phyloP scores from a whole-genome alignment of 2,113 vertebrate genomes.

The Muntiacus muntjak region DNA sequence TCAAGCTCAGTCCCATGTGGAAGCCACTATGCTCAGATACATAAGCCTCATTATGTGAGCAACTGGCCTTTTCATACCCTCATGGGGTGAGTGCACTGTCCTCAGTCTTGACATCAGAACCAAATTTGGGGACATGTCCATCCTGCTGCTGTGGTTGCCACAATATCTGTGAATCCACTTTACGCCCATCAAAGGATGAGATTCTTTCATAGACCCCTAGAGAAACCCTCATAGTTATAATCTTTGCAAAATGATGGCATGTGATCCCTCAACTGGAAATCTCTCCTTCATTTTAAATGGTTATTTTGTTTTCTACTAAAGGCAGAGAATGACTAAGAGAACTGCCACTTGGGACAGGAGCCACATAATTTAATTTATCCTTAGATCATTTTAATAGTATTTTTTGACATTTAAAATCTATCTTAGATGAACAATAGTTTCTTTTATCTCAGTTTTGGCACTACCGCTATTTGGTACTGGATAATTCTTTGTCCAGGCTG shows the following conservation, averaged over 20 bases:
- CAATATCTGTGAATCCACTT: no score
- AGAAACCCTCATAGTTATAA: not conserved
- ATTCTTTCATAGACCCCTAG: not conserved
- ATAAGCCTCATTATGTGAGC: not conserved
- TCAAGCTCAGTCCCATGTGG: accelerated
- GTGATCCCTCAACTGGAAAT: not conserved
- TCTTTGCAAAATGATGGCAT: not conserved
- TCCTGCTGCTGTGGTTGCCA: no score
- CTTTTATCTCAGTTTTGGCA: not conserved
- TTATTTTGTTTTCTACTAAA: not conserved
- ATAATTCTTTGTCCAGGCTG: not conserved
- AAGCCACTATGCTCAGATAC: accelerated
- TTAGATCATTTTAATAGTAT: not conserved
- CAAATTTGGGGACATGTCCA: not conserved
- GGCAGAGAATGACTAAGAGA: not conserved
- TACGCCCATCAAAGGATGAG: not conserved
- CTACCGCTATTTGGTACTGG: not conserved
- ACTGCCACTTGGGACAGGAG: not conserved
- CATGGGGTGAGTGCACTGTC: accelerated
- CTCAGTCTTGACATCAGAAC: not conserved
- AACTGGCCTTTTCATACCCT: not conserved
- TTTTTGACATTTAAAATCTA: not conserved
- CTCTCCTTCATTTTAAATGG: not conserved
- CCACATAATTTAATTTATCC: not conserved
- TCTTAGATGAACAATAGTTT: not conserved